Evolutionary conservation across 1,140 invertebrate species (phyloP).

Genomic region (Phenacoccus solenopsis): DNA sequence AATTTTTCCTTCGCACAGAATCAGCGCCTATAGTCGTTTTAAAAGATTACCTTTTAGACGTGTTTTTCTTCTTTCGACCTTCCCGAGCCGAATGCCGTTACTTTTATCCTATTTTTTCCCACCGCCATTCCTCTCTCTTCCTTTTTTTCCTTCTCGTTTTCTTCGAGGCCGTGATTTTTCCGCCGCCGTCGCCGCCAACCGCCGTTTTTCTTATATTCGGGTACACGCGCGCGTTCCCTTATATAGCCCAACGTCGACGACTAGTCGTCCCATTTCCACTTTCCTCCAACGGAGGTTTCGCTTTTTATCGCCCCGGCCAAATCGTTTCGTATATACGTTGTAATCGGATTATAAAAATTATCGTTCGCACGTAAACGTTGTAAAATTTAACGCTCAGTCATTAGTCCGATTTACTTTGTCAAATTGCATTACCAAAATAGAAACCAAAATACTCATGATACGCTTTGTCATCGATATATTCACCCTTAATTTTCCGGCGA

Average conservation of each 20-base stretch:
- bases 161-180: not conserved
- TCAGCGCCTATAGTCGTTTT: not conserved
- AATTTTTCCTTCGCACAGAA: not conserved
- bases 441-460: no score
- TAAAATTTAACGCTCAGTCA: no score
- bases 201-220: no score
- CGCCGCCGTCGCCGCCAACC: not conserved
- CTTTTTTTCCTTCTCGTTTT: not conserved
- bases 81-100: not conserved
- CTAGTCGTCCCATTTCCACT: not conserved
- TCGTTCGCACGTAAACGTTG: not conserved
- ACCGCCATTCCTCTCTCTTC: not conserved
- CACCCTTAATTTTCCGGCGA: no score
- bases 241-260: not conserved
- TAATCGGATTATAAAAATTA: not conserved
- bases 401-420: no score
- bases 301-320: not conserved
- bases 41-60: slow-evolving; percentile 12
- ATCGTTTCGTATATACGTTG: not conserved
- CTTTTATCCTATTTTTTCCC: not conserved
- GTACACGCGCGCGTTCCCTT: no score
- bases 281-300: not conserved
- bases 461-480: no score
- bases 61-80: not conserved
- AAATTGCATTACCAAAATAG: no score